Base-by-base conservation (phyloP, 2,797 vertebrate species). In the Lithobates sylvaticus region DNA sequence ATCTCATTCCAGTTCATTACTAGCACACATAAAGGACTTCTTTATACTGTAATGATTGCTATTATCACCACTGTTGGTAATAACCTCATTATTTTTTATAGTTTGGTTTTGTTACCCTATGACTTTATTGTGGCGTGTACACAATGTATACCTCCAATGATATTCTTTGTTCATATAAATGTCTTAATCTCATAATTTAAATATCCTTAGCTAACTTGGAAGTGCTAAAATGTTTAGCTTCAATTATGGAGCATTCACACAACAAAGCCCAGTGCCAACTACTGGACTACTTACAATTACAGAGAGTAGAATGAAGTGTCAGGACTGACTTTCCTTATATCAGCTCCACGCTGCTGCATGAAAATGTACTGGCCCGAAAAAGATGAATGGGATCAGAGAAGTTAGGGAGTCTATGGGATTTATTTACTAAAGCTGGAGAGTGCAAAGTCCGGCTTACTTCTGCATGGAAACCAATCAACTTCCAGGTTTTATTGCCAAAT, bases 141-240 rank as follows among this genome's bases (percentile, higher is more conserved):
- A 70, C 36, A 16, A 36, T 36, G 15, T 34, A 36, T 2, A 36
- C 68, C 32, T 29, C 27, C 32, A 34, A 21, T 70, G 6, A 61
- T 61, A n/a, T 23, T 61, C 54, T 32, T 71, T 71, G 16, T 39
- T 71, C 69, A 1, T 16, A 71, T 36, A 71, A 71, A 71, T 23
- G 69, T 39, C 69, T 71, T 71, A 61, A 23, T 61, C 54, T 61
- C 21, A 71, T 71, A 71, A 70, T 70, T 70, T 36, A 36, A 16
- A 70, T 70, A 70, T 70, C 23, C 8, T 71, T 71, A 10, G 32
- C 21, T 1, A 21, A 61, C 18, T 61, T 61, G 8, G 54, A 61
- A 23, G 54, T 61, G 5, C 42, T 69, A 34, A 81, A 50, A 71
- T 70, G 42, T 44, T 75, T 75, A 83, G 54, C 36, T 34, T 10